A percentile compares a stretch with the other conserved stretches of the same genome.
Conservation (phyloP, 2,888 invertebrate genomes). For the Aphodius sticticus region DNA sequence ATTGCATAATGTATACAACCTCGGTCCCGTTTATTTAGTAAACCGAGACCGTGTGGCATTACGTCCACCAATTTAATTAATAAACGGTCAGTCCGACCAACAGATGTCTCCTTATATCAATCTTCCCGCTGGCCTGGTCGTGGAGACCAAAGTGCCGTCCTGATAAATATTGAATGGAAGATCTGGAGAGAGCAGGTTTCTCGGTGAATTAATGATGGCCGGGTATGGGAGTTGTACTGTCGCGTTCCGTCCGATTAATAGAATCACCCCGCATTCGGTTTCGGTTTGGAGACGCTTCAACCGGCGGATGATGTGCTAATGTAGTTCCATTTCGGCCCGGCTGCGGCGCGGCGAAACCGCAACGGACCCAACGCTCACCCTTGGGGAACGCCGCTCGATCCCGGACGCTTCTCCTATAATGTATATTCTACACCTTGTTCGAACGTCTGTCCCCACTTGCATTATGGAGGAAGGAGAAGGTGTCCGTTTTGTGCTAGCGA, state of each 20-base stretch:
- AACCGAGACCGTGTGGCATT: background rate
- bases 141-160: conserved; percentile 15
- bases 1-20: background rate
- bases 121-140: background rate
- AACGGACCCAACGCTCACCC: background rate
- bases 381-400: conserved; percentile 9
- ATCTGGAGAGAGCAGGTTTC: conserved; percentile 12
- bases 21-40: conserved; percentile 8
- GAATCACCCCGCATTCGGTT: conserved; percentile 15
- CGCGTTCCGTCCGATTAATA: conserved; percentile 19
- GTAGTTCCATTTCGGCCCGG: conserved; percentile 17
- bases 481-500: background rate
- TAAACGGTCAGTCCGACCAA: background rate
- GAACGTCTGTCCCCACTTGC: background rate
- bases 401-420: background rate
- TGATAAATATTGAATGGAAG: conserved; percentile 23
- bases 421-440: conserved; percentile 5
- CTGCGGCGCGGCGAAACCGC: background rate
- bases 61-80: conserved; percentile 4
- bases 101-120: conserved; percentile 23
- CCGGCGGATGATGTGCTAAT: conserved; percentile 20
- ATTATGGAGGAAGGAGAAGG: conserved; percentile 11
- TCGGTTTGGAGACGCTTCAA: background rate
- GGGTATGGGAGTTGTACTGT: background rate
- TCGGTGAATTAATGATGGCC: conserved; percentile 22